phyloP scores from a whole-genome alignment of 2,797 vertebrate species.

The Balearica regulorum region DNA sequence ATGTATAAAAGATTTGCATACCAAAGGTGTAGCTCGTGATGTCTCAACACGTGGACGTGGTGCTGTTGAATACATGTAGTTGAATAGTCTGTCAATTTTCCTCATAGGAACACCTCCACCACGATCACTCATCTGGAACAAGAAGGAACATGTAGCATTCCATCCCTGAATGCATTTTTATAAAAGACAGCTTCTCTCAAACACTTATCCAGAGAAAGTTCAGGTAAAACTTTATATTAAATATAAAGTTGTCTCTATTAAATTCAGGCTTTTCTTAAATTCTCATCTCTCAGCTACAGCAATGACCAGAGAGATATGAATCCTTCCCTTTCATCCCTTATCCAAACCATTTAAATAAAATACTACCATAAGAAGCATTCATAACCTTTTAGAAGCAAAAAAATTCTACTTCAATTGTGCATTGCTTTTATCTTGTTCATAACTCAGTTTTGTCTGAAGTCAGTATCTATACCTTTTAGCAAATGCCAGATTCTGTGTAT shows the following conservation, averaged over 20 bases:
- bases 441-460: not conserved
- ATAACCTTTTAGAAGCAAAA: not conserved
- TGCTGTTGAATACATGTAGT: constrained; percentile 97
- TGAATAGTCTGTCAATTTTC: constrained; percentile 95
- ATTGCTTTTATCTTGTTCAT: not conserved
- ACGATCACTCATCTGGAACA: constrained; percentile 88
- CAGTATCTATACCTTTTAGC: not conserved
- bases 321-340: not conserved
- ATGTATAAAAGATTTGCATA: constrained; percentile 42
- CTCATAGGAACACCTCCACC: constrained; percentile 95
- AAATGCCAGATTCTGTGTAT: not conserved
- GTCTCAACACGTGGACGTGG: constrained; percentile 87
- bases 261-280: not conserved
- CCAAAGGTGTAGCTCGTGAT: constrained; percentile 88
- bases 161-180: not conserved
- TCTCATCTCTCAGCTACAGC: not conserved
- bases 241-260: not conserved
- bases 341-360: not conserved
- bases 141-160: not conserved
- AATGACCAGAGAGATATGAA: not conserved
- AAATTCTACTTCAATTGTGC: not conserved
- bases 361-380: not conserved
- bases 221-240: not conserved
- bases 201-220: not conserved
- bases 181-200: not conserved